Evolutionary conservation across 92 coral and sea anemone genomes (phyloP), one percentile per base, ranked within the genome.

Genomic region (Isaurus tuberculatus): DNA sequence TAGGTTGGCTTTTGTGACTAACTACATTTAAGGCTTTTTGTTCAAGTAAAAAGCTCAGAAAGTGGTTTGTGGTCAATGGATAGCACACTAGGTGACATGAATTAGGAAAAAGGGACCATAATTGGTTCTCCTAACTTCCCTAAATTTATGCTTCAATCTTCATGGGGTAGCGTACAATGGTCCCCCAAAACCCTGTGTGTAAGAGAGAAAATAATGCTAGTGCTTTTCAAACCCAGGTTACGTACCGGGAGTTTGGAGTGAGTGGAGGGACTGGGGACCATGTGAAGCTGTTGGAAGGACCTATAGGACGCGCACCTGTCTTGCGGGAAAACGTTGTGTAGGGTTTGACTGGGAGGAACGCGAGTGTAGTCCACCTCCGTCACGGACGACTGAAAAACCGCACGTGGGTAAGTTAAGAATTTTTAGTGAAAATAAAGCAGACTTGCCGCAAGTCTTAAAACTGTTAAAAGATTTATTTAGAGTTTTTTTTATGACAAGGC

Each of bases 231-330:
- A 79, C 2, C 71, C 80, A 55, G 84, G 85, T 0, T 70, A 72
- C 23, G 84, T 74, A 8, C 85, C 83, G 4, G 92, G 87, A 1
- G 51, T 61, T 77, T 89, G 89, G 92, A 75, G 83, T 28, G 33
- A 22, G 78, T 89, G 92, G 92, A 57, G 75, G 27, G 65, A 65
- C 51, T 89, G 92, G 92, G 65, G 89, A 61, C 79, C 79, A 8
- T 89, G 92, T 80, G 70, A 70, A 70, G 15, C 69, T 0, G 84
- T 89, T 22, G 92, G 92, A 8, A 79, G 83, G 73, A 88, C 51
- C 74, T 70, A 79, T 75, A 79, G 92, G 16, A 72, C 75, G 29
- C 89, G 92, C 17, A 16, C 43, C 1, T 89, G 92, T 69, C 33
- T 43, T 23, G 83, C 85, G 27, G 73, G 49, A n/a, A 83, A 86